Evolutionary conservation across 2,888 invertebrate genomes (phyloP).

Genomic region (Temnothorax ravouxi): DNA sequence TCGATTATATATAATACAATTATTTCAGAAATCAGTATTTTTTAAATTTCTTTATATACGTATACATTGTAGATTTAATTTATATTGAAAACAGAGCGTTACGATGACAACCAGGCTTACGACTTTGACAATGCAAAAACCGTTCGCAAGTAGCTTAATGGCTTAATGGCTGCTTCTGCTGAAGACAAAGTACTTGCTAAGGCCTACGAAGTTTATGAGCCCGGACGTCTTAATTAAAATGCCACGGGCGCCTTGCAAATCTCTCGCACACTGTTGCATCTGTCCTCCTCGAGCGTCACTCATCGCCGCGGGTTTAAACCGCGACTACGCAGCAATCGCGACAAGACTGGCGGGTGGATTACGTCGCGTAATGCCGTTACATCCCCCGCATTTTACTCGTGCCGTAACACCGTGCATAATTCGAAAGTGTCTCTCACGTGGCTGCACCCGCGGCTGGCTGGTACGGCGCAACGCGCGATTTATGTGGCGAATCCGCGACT

Average conservation of each 20-base stretch:
- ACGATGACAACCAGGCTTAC: not conserved
- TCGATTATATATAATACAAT: not conserved
- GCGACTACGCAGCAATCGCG: constrained; percentile 8
- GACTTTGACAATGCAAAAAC: constrained; percentile 14
- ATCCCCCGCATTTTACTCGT: not conserved
- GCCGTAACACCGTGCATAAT: constrained; percentile 33
- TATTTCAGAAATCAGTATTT: not conserved
- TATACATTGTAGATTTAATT: not conserved
- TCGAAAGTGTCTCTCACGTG: constrained; percentile 43
- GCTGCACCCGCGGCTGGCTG: constrained; percentile 35
- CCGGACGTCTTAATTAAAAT: constrained; percentile 53
- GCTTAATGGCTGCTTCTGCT: constrained; percentile 16
- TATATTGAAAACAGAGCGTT: not conserved
- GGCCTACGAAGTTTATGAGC: constrained; percentile 16
- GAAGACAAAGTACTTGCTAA: constrained; percentile 31
- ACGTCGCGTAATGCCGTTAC: constrained; percentile 27
- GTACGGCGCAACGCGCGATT: constrained; percentile 56
- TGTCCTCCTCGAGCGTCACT: constrained; percentile 7
- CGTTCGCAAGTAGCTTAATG: constrained; percentile 23
- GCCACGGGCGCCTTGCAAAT: constrained; percentile 45
- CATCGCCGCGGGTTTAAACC: constrained; percentile 17
- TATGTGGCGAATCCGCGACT: constrained; percentile 58
- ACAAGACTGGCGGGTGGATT: constrained; percentile 31
- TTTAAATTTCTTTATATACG: not conserved
- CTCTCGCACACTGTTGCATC: constrained; percentile 39